Percentiles rank a stretch among this genome's conserved stretches.
Conservation (phyloP, 2,113 vertebrate genomes). For the Rhinolophus ferrumequinum region DNA sequence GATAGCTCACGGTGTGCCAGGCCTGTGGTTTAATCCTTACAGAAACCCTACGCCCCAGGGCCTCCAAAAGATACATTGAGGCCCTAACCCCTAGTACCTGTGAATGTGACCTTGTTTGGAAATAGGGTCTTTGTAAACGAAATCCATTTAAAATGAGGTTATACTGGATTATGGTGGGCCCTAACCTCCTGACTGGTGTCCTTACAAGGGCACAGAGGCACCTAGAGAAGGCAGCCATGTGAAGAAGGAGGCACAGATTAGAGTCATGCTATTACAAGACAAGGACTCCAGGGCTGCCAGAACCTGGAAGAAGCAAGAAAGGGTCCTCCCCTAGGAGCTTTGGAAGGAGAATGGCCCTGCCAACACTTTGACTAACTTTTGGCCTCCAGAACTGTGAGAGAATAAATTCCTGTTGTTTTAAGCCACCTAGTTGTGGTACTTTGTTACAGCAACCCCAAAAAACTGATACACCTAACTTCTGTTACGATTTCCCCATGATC, state of each 20-base stretch:
- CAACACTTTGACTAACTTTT: neutral
- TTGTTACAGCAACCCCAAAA: neutral
- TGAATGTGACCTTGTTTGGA: conserved; percentile 2
- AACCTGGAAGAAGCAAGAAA: neutral
- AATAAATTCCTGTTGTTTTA: neutral
- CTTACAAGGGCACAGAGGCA: neutral
- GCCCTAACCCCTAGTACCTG: neutral
- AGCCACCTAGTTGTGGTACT: neutral
- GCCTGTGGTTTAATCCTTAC: neutral
- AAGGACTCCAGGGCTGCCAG: neutral
- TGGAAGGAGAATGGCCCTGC: neutral
- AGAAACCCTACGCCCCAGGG: neutral
- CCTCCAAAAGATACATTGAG: neutral
- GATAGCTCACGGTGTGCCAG: neutral
- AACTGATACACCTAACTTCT: neutral
- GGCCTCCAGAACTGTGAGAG: neutral
- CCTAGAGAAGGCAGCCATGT: neutral
- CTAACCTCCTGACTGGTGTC: neutral
- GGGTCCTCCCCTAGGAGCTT: neutral
- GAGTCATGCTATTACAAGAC: neutral
- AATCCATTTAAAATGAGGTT: neutral
- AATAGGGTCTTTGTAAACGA: neutral
- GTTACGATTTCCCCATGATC: neutral
- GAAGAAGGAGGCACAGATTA: neutral
- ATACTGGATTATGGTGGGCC: neutral